These are phyloP conservation scores for Murina feae DNA, from an alignment of 2,113 vertebrate species.

Conservation along the genomic window DNA sequence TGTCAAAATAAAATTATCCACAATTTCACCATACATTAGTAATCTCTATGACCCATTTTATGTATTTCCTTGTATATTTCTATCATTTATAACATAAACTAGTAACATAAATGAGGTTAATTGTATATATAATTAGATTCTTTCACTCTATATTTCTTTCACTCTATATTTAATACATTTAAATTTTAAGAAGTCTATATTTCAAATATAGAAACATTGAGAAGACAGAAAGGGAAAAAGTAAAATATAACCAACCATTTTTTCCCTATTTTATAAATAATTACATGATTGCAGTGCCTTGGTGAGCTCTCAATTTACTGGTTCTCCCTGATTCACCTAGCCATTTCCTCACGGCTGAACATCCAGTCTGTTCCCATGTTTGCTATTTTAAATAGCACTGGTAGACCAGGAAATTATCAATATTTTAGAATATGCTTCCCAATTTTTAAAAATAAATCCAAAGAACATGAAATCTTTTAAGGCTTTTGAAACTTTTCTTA, in stretches of 20 bases:
- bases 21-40: background rate
- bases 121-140: background rate
- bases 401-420: background rate
- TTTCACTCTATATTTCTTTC: background rate
- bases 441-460: background rate
- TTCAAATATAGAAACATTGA: background rate
- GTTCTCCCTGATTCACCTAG: background rate
- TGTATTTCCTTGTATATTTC: background rate
- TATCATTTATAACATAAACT: background rate
- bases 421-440: conserved; percentile 11
- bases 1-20: background rate
- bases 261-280: background rate
- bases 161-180: background rate
- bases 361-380: background rate
- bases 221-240: background rate
- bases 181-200: background rate
- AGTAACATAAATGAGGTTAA: background rate
- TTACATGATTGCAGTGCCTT: background rate
- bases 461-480: background rate
- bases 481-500: background rate
- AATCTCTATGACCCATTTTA: background rate
- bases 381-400: background rate
- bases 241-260: background rate
- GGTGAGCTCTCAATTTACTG: background rate
- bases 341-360: background rate